These are phyloP conservation scores for Cerastoderma edule DNA, from an alignment of 2,888 invertebrate species.

Conservation along the genomic window DNA sequence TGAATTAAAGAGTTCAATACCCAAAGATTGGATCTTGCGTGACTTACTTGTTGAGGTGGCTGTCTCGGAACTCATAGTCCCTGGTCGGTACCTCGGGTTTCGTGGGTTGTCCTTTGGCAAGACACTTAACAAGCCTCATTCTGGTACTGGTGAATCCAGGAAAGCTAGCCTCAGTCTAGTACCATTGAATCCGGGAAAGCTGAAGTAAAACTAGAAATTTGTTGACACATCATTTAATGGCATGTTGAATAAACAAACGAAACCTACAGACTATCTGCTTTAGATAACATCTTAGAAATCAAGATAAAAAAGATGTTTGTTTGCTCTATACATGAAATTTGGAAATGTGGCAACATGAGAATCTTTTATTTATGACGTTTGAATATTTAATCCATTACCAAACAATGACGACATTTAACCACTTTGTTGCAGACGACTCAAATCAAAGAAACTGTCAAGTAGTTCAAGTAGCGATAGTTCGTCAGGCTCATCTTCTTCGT, in stretches of 20 bases:
- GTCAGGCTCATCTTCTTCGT: conserved; percentile 60
- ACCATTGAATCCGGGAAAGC: too few relatives aligned
- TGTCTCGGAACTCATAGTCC: too few relatives aligned
- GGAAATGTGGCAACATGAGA: background rate
- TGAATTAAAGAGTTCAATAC: too few relatives aligned
- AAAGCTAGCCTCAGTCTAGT: too few relatives aligned
- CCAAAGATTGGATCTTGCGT: too few relatives aligned
- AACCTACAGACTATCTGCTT: background rate
- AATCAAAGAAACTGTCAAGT: conserved; percentile 43
- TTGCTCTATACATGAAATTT: background rate
- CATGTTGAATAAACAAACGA: background rate
- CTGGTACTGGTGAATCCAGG: background rate
- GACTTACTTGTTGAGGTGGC: too few relatives aligned
- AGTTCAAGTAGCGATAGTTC: conserved; percentile 63
- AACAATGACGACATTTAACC: too few relatives aligned
- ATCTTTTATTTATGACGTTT: too few relatives aligned
- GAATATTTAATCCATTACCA: background rate
- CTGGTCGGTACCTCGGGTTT: too few relatives aligned
- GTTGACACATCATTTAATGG: background rate
- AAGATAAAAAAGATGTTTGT: background rate
- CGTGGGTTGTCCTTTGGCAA: background rate
- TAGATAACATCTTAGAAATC: background rate
- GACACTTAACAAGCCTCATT: background rate
- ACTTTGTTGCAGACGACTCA: background rate
- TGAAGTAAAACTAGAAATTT: background rate